These are phyloP conservation scores for Pteria penguin DNA, from an alignment of 2,888 invertebrate species.

Conservation along the genomic window DNA sequence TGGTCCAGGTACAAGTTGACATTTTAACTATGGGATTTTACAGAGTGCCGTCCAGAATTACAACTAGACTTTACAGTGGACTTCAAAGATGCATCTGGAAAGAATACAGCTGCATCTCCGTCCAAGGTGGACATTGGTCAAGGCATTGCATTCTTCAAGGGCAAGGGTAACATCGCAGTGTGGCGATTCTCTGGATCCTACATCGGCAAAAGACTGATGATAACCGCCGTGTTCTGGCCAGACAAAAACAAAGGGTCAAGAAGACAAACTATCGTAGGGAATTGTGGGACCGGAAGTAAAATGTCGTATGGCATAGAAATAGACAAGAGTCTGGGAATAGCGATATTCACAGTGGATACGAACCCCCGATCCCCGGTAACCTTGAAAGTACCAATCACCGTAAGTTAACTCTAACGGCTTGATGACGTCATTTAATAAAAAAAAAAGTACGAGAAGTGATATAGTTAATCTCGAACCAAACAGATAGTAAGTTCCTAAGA, in stretches of 20 bases:
- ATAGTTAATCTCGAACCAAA: too few relatives aligned
- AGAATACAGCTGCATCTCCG: constrained; percentile 21
- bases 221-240: constrained; percentile 19
- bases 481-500: too few relatives aligned
- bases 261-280: constrained; percentile 26
- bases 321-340: background rate
- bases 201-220: constrained; percentile 24
- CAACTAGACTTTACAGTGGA: constrained; percentile 14
- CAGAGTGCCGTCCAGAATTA: constrained; percentile 30
- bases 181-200: constrained; percentile 34
- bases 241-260: background rate
- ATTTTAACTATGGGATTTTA: too few relatives aligned
- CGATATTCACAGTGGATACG: background rate
- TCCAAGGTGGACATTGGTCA: background rate
- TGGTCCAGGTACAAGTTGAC: too few relatives aligned
- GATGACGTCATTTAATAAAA: too few relatives aligned
- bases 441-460: too few relatives aligned
- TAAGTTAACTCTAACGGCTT: background rate
- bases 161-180: constrained; percentile 15
- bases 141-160: constrained; percentile 18
- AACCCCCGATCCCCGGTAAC: background rate
- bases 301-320: constrained; percentile 35
- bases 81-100: constrained; percentile 25
- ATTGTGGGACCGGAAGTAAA: constrained; percentile 4
- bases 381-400: background rate